A percentile compares a stretch with the other conserved stretches of the same genome.
Evolutionary conservation across 2,113 vertebrate genomes (phyloP).

Genomic region (Anoura caudifer): DNA sequence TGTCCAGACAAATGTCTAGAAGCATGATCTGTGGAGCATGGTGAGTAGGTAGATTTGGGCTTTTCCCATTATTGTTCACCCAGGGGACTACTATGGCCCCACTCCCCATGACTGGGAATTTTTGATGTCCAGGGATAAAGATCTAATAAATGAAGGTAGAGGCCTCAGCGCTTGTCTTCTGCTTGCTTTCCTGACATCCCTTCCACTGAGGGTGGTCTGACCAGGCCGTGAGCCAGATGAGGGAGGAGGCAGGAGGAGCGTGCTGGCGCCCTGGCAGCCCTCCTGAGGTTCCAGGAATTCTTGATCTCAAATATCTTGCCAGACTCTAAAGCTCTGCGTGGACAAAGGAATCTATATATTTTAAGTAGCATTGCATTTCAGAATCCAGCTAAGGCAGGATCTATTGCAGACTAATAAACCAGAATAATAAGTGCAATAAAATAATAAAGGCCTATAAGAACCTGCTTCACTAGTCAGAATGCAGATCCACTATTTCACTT

Average conservation of each 20-base stretch:
- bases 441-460: neutral
- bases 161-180: neutral
- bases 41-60: neutral
- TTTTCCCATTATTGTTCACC: neutral
- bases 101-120: neutral
- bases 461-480: neutral
- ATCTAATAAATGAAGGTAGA: neutral
- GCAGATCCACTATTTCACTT: neutral
- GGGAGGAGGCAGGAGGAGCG: neutral
- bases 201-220: neutral
- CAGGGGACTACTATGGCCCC: neutral
- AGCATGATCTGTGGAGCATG: neutral
- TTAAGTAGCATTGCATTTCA: conserved; percentile 27
- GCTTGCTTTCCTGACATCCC: neutral
- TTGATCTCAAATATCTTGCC: neutral
- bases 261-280: neutral
- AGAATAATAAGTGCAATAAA: neutral
- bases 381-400: neutral
- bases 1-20: neutral
- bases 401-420: neutral
- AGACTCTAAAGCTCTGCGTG: neutral
- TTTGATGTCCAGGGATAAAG: neutral
- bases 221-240: neutral
- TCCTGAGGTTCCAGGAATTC: conserved; percentile 29
- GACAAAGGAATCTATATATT: conserved; percentile 9